A percentile compares a stretch with the other conserved stretches of the same genome.
phyloP scores from a whole-genome alignment of 2,113 vertebrate genomes.

The Phaethornis superciliosus region DNA sequence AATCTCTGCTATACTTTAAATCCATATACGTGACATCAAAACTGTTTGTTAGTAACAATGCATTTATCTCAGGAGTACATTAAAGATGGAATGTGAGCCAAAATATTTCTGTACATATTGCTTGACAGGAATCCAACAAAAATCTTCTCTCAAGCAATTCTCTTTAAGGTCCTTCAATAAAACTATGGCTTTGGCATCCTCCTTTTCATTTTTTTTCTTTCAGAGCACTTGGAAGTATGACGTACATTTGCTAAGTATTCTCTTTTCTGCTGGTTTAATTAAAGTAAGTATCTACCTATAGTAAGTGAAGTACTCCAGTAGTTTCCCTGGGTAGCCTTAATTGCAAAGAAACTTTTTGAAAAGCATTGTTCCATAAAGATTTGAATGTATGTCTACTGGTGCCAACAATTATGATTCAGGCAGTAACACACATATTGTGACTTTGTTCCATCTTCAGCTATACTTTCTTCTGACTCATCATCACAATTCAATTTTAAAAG shows the following conservation, averaged over 20 bases:
- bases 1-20: not conserved
- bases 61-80: not conserved
- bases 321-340: constrained; percentile 33
- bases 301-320: not conserved
- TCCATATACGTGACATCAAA: not conserved
- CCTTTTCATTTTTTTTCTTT: not conserved
- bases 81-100: not conserved
- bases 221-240: not conserved
- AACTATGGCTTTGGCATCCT: not conserved
- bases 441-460: constrained; percentile 50
- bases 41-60: not conserved
- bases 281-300: not conserved
- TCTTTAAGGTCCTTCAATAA: not conserved
- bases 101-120: not conserved
- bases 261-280: constrained; percentile 15
- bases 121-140: not conserved
- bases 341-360: constrained; percentile 55
- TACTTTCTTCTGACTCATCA: constrained; percentile 66
- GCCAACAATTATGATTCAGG: constrained; percentile 50
- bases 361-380: constrained; percentile 33
- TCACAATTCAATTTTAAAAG: constrained; percentile 62
- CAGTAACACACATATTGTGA: constrained; percentile 17
- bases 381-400: not conserved
- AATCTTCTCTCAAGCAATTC: not conserved
- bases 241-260: not conserved